Conservation (phyloP, 1,140 invertebrate species). For the Lucilia sericata region DNA sequence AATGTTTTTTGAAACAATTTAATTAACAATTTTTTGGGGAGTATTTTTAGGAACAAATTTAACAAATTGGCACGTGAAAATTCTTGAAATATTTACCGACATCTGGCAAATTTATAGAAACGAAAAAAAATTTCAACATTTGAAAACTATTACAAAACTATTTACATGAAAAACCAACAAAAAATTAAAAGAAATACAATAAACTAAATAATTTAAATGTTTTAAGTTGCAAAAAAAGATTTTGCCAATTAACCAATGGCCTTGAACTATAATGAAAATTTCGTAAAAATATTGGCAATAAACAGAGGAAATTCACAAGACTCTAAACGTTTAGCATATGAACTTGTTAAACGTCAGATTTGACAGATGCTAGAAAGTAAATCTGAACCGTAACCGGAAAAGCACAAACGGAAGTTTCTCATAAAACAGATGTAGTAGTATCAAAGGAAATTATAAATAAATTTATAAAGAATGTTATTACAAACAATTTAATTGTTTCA, state of each 20-base stretch:
- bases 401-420: not conserved
- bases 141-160: conserved; percentile 17
- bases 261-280: conserved; percentile 1
- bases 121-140: not conserved
- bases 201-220: not conserved
- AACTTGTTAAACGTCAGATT: not conserved
- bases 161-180: not conserved
- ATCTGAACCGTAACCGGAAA: not conserved
- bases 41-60: not conserved
- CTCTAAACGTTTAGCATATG: not conserved
- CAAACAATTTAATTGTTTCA: too few species aligned
- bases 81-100: not conserved
- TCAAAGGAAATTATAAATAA: too few species aligned
- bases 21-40: too few species aligned
- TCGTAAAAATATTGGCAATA: not conserved
- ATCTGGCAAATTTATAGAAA: not conserved
- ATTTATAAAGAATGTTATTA: too few species aligned
- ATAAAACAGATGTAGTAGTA: not conserved
- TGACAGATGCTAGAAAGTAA: conserved; percentile 13
- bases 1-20: too few species aligned
- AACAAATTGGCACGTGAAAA: conserved; percentile 5
- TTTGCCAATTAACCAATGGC: conserved; percentile 6
- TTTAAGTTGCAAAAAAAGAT: too few species aligned
- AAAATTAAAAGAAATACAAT: too few species aligned
- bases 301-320: not conserved